Conservation (phyloP, 2,888 invertebrate species). For the Sesia apiformis region DNA sequence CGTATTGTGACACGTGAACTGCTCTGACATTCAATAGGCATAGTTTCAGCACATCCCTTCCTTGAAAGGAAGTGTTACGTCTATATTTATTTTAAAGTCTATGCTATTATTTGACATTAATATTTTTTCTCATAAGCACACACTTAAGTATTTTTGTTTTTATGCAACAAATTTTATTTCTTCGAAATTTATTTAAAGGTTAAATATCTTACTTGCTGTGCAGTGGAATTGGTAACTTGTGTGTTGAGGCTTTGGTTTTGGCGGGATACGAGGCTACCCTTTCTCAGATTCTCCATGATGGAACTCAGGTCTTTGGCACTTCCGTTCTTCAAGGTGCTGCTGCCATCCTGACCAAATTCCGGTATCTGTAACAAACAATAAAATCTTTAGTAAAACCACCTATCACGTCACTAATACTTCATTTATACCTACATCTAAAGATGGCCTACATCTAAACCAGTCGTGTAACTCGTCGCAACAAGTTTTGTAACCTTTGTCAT, state of each 20-base stretch:
- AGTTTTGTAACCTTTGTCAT: not conserved
- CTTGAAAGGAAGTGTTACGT: too few species aligned
- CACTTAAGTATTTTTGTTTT: too few species aligned
- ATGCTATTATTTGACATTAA: too few species aligned
- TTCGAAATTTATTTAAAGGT: too few species aligned
- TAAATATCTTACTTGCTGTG: constrained; percentile 62
- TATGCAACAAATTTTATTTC: too few species aligned
- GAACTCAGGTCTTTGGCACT: constrained; percentile 76
- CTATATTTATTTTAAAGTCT: too few species aligned
- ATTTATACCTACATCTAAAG: not conserved
- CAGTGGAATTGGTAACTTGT: constrained; percentile 70
- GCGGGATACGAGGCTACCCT: constrained; percentile 70
- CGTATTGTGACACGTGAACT: too few species aligned
- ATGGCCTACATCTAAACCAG: not conserved
- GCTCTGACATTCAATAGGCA: too few species aligned
- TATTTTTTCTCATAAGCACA: too few species aligned
- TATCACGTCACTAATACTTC: not conserved
- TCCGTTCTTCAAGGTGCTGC: constrained; percentile 68
- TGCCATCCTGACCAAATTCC: constrained; percentile 76
- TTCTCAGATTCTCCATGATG: constrained; percentile 83
- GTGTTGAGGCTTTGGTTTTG: constrained; percentile 63
- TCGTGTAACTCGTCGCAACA: not conserved
- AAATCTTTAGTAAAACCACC: not conserved
- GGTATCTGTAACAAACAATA: constrained; percentile 55
- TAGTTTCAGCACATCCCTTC: too few species aligned